These are phyloP conservation scores for Lypha dubia DNA, from an alignment of 2,888 invertebrate species.

Conservation along the genomic window DNA sequence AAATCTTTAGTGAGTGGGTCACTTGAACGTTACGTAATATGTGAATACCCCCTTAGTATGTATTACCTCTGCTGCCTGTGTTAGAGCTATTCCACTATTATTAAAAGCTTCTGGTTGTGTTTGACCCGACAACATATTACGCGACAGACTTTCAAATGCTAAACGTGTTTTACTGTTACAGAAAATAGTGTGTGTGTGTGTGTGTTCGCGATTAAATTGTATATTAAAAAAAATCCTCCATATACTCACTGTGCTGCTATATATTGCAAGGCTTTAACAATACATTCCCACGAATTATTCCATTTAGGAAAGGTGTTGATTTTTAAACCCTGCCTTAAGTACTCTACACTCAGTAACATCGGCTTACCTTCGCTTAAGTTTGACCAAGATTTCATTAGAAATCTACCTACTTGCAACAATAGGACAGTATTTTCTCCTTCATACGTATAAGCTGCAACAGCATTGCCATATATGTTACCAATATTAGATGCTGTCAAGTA, in stretches of 20 bases:
- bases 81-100: conserved; percentile 90
- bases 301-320: conserved; percentile 76
- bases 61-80: conserved; percentile 91
- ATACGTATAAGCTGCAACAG: conserved; percentile 94
- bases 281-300: conserved; percentile 79
- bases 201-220: not conserved
- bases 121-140: conserved; percentile 86
- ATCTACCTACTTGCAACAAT: conserved; percentile 93
- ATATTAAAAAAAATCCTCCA: not conserved
- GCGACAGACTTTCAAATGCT: conserved; percentile 88
- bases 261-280: conserved; percentile 82
- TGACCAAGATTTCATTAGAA: conserved; percentile 91
- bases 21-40: no score
- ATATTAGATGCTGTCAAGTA: conserved; percentile 93
- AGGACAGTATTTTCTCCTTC: conserved; percentile 98
- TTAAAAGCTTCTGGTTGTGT: conserved; percentile 92
- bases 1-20: no score
- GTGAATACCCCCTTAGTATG: no score
- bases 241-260: conserved; percentile 71
- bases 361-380: conserved; percentile 85
- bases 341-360: conserved; percentile 88
- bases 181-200: not conserved
- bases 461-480: conserved; percentile 90
- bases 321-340: conserved; percentile 83
- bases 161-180: conserved; percentile 87